phyloP scores from a whole-genome alignment of 2,797 vertebrate genomes.

The Apogon hyalosoma region DNA sequence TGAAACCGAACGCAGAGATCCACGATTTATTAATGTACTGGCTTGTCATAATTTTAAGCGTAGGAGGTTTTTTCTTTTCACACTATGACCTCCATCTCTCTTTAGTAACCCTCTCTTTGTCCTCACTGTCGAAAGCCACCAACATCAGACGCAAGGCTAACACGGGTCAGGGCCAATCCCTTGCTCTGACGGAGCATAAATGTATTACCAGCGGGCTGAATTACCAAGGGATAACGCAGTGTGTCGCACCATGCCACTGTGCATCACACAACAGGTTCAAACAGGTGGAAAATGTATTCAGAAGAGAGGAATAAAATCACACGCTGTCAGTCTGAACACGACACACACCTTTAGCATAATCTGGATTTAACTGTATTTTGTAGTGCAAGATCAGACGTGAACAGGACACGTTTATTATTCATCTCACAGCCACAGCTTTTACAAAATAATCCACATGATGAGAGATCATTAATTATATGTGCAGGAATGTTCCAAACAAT shows the following conservation, averaged over 20 bases:
- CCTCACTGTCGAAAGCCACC: constrained; percentile 73
- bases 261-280: constrained; percentile 77
- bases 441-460: neutral
- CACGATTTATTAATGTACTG: constrained; percentile 42
- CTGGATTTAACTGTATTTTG: constrained; percentile 2
- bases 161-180: constrained; percentile 77
- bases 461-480: neutral
- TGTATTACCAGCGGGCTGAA: constrained; percentile 75
- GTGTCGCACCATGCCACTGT: constrained; percentile 63
- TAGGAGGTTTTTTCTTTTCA: constrained; percentile 57
- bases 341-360: constrained; percentile 28
- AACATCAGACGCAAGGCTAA: constrained; percentile 72
- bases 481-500: neutral
- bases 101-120: constrained; percentile 66
- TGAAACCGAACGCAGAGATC: constrained; percentile 30
- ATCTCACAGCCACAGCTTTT: constrained; percentile 2
- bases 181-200: constrained; percentile 81
- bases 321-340: constrained; percentile 36
- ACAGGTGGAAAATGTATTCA: constrained; percentile 81
- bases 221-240: constrained; percentile 75
- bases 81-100: constrained; percentile 62
- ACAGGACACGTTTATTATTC: neutral
- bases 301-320: constrained; percentile 50
- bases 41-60: constrained; percentile 62
- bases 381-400: constrained; percentile 1